Base-by-base conservation (phyloP, 2,113 vertebrate genomes). In the Phylloscopus trochiloides region DNA sequence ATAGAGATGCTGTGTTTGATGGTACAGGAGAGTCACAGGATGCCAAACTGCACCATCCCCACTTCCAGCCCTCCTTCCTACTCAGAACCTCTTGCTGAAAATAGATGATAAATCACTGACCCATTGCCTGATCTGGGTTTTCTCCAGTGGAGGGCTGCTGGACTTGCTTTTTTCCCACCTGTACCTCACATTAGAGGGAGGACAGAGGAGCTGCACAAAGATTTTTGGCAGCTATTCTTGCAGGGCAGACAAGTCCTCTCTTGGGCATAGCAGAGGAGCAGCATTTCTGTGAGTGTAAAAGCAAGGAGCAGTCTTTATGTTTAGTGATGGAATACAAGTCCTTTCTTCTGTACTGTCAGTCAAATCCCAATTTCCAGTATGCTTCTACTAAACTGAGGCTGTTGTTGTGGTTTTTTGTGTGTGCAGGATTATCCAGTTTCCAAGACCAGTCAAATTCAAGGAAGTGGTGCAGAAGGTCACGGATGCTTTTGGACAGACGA, bases 401-500 rank as follows among this genome's bases (percentile, higher is more conserved):
- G 3, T 38, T 86, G 6, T 36, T 40, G 38, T 40, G 38, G 38
- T 71, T 90, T 5, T 74, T 18, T 93, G 31, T 66, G 9, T 58
- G 1, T 34, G 17, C 96, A 99, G 99, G 94, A 99, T 99, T 96
- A 98, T 99, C 95, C 98, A 98, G 18, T 99, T 99, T 92, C 98
- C 98, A 95, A 98, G 98, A 95, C 98, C 99, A 12, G 97, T 99
- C 95, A 99, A 92, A 89, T 98, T 99, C 96, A 99, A 98, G 94
- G 99, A 99, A 72, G 98, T 99, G 81, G 97, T 98, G 76, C 98
- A 99, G 97, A 99, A 99, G 96, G 99, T 99, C 93, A 99, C 98
- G 0, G 99, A 99, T 96, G 99, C 98, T 90, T 99, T 99, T 84
- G 99, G 99, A 48, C 99, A 99, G 97, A 98, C 98, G 87, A 98